Percentiles rank a stretch among this genome's conserved stretches.
Evolutionary conservation across 1,140 invertebrate species (phyloP).

Genomic region (Drosophila lini): DNA sequence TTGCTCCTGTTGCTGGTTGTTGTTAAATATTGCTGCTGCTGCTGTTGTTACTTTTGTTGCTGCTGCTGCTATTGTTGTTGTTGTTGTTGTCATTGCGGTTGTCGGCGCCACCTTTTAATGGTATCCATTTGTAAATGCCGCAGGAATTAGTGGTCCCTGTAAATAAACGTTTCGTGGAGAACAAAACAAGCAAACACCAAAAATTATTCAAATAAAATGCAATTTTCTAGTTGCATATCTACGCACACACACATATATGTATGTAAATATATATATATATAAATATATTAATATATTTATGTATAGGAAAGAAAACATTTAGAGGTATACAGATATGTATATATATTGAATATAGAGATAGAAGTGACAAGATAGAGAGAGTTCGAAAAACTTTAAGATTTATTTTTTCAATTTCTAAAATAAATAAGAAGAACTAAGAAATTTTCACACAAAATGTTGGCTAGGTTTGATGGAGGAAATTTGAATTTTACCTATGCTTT

Average conservation of each 20-base stretch:
- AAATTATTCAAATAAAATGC: constrained; percentile 77
- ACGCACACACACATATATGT: constrained; percentile 65
- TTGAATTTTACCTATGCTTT: no score
- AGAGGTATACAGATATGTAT: constrained; percentile 41
- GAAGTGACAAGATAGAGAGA: constrained; percentile 40
- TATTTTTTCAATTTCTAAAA: constrained; percentile 15
- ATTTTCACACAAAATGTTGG: constrained; percentile 5
- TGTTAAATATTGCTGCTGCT: constrained; percentile 35
- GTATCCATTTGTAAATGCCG: constrained; percentile 97
- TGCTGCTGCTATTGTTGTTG: constrained; percentile 50
- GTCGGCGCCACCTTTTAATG: constrained; percentile 89
- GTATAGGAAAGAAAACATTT: constrained; percentile 64
- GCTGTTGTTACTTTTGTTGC: constrained; percentile 74
- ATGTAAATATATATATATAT: constrained; percentile 46
- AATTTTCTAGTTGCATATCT: constrained; percentile 52
- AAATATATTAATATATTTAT: constrained; percentile 44
- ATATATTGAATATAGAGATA: constrained; percentile 32
- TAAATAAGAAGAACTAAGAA: constrained; percentile 15
- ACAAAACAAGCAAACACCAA: constrained; percentile 78
- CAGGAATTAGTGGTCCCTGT: constrained; percentile 95
- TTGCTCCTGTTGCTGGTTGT: constrained; percentile 49
- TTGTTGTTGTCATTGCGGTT: constrained; percentile 76
- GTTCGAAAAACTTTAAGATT: constrained; percentile 10
- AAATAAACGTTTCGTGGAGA: constrained; percentile 77
- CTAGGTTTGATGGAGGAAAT: constrained; percentile 28